Conservation (phyloP, 2,797 vertebrate species). For the Helarctos malayanus region DNA sequence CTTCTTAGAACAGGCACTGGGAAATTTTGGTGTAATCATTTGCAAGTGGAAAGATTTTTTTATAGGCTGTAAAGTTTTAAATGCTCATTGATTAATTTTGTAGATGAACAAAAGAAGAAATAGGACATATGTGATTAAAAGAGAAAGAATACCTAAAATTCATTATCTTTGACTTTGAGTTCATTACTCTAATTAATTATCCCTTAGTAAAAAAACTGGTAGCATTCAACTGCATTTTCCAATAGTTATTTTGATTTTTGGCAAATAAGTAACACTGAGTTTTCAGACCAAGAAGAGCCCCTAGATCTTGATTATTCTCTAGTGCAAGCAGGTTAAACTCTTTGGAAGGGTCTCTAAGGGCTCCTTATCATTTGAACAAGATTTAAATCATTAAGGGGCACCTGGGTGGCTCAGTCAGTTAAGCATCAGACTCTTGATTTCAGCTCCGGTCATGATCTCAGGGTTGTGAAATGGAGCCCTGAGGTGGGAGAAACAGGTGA, state of each 20-base stretch:
- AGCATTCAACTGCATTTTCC: not conserved
- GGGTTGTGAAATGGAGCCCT: not conserved
- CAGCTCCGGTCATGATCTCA: not conserved
- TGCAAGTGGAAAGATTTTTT: constrained; percentile 1
- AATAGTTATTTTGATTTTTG: not conserved
- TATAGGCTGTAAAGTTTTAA: not conserved
- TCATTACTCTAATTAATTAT: not conserved
- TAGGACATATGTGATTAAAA: not conserved
- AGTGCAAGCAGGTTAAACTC: not conserved
- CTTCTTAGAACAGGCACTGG: not conserved
- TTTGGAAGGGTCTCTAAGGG: not conserved
- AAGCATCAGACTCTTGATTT: not conserved
- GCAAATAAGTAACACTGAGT: not conserved
- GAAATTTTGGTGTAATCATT: not conserved
- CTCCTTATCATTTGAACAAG: not conserved
- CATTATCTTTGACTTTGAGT: not conserved
- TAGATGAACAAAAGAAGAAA: not conserved
- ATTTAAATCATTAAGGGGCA: not conserved
- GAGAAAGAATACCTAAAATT: not conserved
- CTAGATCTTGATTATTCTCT: not conserved
- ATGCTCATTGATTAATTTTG: not conserved
- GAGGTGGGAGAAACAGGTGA: not conserved
- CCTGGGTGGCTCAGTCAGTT: not conserved
- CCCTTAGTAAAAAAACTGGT: not conserved
- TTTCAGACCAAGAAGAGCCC: not conserved